Evolutionary conservation across 2,888 invertebrate species (phyloP), one percentile per base, ranked within the genome.

Genomic region (Noctua fimbriata): DNA sequence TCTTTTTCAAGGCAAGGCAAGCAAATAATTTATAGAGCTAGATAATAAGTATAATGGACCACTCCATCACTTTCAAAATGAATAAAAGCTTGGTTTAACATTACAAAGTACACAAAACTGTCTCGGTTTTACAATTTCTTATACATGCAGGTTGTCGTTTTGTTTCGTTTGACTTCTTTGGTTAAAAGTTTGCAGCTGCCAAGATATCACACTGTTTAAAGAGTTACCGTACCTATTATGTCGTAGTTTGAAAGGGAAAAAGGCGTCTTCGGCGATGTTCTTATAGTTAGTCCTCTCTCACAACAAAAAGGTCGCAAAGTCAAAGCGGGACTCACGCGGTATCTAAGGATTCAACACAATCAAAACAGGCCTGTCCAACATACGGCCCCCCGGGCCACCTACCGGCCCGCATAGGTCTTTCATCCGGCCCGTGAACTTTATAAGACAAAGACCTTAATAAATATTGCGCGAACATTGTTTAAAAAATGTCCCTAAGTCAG

Each of bases 31-130:
- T 76, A 80, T 78, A 67, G 67, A 79, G 66, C 58, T 41, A 67
- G 58, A 79, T 78, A 80, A 75, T 84, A 82, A 84, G 71, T 36
- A 41, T 81, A 82, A 87, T 81, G 73, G 79, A 78, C 28, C 67
- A 67, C 76, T 89, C 65, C 52, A 79, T 89, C 79, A 79, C 67
- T 76, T 80, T 82, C 65, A 55, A 77, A 73, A 87, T 81, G 71
- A 81, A 82, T 81, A 69, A 78, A 78, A 73, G 83, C 83, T 83
- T 55, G 44, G 67, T 83, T 74, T 74, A 60, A 74, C 52, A 52
- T 86, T 71, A 41, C 36, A 36, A 85, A 85, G 72, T 58, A 75
- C 16, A 44, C 41, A 58, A 66, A 78, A 44, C 69, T 32, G 58
- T 86, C 76, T 78, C 21, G 60, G 73, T 76, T 72, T 74, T 60